These are phyloP conservation scores for Oxytorus armatus DNA, from an alignment of 2,888 invertebrate genomes.

Conservation along the genomic window DNA sequence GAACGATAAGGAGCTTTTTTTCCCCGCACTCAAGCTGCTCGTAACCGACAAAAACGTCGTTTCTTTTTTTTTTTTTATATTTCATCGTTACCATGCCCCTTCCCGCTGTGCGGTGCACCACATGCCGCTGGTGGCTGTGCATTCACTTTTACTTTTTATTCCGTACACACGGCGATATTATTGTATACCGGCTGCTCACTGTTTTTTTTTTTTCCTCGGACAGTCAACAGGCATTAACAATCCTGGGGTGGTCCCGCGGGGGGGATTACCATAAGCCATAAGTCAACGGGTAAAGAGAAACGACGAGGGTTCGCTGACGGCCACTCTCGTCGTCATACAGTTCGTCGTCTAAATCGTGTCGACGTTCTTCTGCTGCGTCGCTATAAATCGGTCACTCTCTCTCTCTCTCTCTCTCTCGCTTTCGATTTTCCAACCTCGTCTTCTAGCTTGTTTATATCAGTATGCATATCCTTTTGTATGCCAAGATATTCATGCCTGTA, in stretches of 20 bases:
- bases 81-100: slow-evolving; percentile 55
- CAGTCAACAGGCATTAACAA: slow-evolving; percentile 72
- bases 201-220: slow-evolving; percentile 42
- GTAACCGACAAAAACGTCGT: slow-evolving; percentile 51
- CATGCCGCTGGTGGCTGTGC: slow-evolving; percentile 33
- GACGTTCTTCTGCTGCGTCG: slow-evolving; percentile 4
- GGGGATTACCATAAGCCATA: slow-evolving; percentile 60
- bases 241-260: slow-evolving; percentile 64
- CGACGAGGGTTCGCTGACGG: slow-evolving; percentile 66
- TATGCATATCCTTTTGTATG: slow-evolving; percentile 43
- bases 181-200: slow-evolving; percentile 18
- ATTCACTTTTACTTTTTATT: slow-evolving; percentile 35
- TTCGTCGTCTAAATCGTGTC: slow-evolving; percentile 60
- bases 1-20: slow-evolving; percentile 68
- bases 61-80: slow-evolving; percentile 63
- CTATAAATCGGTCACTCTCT: slow-evolving; percentile 10
- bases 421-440: slow-evolving; percentile 16
- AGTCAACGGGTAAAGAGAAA: slow-evolving; percentile 71
- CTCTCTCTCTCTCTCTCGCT: slow-evolving; percentile 8
- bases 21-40: slow-evolving; percentile 44
- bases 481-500: slow-evolving; percentile 18
- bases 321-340: slow-evolving; percentile 59
- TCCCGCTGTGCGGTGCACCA: slow-evolving; percentile 44
- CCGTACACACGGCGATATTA: neutral
- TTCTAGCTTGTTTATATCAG: slow-evolving; percentile 21